Evolutionary conservation across 2,888 invertebrate species (phyloP), one percentile per base, ranked within the genome.

Genomic region (Melanchra persicariae): DNA sequence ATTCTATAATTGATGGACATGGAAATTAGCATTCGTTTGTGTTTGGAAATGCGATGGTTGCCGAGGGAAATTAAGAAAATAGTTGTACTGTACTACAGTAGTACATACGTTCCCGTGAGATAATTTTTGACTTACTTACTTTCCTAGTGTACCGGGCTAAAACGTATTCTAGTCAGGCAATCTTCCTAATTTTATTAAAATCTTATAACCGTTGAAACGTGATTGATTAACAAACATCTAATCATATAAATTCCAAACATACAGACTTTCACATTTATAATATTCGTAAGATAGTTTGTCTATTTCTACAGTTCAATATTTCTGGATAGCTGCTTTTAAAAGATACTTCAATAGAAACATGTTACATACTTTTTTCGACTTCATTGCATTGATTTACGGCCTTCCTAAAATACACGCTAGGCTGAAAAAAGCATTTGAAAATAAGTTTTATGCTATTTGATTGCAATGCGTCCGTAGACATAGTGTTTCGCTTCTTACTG

Each of bases 381-480:
- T 17, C 51, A 74, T 63, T 58, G 26, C 43, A 60, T 52, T 74
- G 60, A 62, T 79, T 68, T 40, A 60, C 15, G 45, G 40, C 19
- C 2, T 54, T 63, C 45, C 19, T 47, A 30, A 72, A 72, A 78
- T 78, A 79, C 22, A 30, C 17, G 3, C 12, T 26, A 40, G 12
- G 0, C 19, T 37, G 12, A n/a, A 30, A 69, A 58, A 77, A 65
- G 45, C 22, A 37, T 51, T n/a, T 51, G 34, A 64, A 72, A 65
- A 72, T 57, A 74, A 66, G 24, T 75, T 73, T 58, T 52, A 73
- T 58, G 58, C n/a, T 73, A 67, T 66, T 67, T 73, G 57, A 67
- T 66, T 45, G 24, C 30, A 24, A 66, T 40, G 26, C 30, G 45
- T 62, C 24, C 45, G 54, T 34, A 37, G 37, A 37, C 1, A 17